Percentiles rank a stretch among this genome's conserved stretches.
Conservation (phyloP, 2,797 vertebrate species). For the Ceryle rudis region DNA sequence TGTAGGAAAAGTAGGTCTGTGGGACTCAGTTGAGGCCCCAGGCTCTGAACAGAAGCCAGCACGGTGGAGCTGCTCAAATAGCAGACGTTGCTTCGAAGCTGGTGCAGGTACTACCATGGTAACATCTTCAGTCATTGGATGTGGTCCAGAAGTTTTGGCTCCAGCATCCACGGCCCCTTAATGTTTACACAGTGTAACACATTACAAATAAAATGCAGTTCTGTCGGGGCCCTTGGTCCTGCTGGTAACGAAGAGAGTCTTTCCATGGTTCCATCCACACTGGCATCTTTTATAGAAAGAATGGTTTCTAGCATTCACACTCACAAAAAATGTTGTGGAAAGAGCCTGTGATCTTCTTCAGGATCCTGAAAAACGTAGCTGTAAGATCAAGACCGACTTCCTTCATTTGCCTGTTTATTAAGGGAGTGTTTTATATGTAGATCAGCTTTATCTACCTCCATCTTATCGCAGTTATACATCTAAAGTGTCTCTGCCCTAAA, state of each 20-base stretch:
- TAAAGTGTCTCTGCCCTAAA: neutral
- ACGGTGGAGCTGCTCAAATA: neutral
- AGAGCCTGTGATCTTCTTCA: neutral
- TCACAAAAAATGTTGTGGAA: neutral
- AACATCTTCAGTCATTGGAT: neutral
- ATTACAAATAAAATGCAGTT: neutral
- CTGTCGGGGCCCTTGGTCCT: neutral
- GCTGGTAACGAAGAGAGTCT: neutral
- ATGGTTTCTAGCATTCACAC: neutral
- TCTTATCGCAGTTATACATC: neutral
- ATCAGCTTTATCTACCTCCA: neutral
- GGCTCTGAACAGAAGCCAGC: neutral
- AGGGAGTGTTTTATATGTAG: neutral
- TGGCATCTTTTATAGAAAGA: neutral
- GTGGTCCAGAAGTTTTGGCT: conserved; percentile 14
- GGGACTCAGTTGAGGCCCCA: neutral
- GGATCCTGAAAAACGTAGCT: neutral
- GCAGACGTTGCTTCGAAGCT: neutral
- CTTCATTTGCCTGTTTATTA: neutral
- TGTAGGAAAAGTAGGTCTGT: neutral
- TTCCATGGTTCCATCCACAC: neutral
- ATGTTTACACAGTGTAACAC: neutral
- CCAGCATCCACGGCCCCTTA: neutral
- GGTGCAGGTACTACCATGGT: neutral
- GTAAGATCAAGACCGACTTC: neutral